Base-by-base conservation (phyloP, 2,113 vertebrate species). In the Nanorana parkeri region DNA sequence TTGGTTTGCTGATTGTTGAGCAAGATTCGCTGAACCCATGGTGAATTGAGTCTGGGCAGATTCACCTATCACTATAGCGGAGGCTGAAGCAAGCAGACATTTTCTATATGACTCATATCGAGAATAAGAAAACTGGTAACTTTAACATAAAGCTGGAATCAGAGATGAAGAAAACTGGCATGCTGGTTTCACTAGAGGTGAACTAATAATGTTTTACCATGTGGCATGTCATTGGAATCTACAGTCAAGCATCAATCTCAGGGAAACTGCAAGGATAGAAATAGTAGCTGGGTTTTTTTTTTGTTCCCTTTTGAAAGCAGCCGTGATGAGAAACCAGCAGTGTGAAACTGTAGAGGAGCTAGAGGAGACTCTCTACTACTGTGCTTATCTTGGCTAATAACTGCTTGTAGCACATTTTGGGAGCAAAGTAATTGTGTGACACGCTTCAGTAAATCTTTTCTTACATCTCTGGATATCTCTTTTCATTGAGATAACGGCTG, bases 391-490 rank as follows among this genome's bases (percentile, higher is more conserved):
- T 26, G 20, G 55, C n/a, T 32, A 56, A 55, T 74, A 74, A 74
- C 28, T 32, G 54, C 71, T 55, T 75, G 72, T 75, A 75, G 21
- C 36, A 75, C 72, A 75, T 20, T 58, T 74, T 16, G 28, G 20
- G 72, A 61, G 72, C 72, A 75, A 41, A 61, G n/a, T 61, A 75
- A 75, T 75, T 75, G 72, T 61, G 72, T 75, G 54, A 61, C 56
- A 47, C 72, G 72, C 72, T 75, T 75, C 72, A 61, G n/a, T 23
- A 32, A 75, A 32, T 21, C 72, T 32, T 60, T 75, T 75, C 72
- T 75, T 61, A 41, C 17, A 75, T 75, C 72, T 61, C 55, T 4
- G 72, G 13, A 17, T 75, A 75, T 75, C 72, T 3, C 20, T 56
- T 74, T 74, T 55, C 55, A 60, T 41, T 23, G 28, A 74, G 28